Evolutionary conservation across 2,113 vertebrate species (phyloP).

Genomic region (Furnarius figulus): DNA sequence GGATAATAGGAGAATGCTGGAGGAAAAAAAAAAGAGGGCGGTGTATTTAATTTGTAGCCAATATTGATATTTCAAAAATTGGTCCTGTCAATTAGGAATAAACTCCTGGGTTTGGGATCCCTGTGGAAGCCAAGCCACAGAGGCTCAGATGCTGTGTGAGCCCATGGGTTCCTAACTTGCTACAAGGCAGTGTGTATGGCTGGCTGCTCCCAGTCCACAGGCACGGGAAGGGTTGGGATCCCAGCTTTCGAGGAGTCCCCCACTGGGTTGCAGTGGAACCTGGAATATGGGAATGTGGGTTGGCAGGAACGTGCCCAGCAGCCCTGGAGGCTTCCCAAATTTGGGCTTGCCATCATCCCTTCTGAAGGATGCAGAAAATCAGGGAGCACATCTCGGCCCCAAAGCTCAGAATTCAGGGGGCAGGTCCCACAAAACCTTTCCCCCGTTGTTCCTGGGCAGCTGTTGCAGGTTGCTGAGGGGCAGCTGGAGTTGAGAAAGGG

Average conservation of each 20-base stretch:
- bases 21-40: neutral
- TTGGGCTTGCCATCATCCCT: accelerated
- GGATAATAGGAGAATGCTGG: neutral
- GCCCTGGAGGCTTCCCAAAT: neutral
- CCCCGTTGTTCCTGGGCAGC: neutral
- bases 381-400: neutral
- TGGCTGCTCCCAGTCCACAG: neutral
- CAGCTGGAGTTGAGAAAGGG: neutral
- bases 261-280: neutral
- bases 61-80: neutral
- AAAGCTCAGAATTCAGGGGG: neutral
- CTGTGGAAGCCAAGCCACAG: neutral
- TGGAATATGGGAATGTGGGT: neutral
- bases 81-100: neutral
- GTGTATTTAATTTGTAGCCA: neutral
- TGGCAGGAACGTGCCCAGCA: neutral
- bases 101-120: neutral
- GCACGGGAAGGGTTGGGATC: neutral
- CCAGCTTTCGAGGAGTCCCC: neutral
- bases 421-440: neutral
- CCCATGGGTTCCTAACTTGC: neutral
- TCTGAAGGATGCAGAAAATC: neutral
- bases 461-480: neutral
- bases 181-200: neutral
- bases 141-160: neutral